phyloP scores from a whole-genome alignment of 2,888 invertebrate species.

The Tipula lateralis region DNA sequence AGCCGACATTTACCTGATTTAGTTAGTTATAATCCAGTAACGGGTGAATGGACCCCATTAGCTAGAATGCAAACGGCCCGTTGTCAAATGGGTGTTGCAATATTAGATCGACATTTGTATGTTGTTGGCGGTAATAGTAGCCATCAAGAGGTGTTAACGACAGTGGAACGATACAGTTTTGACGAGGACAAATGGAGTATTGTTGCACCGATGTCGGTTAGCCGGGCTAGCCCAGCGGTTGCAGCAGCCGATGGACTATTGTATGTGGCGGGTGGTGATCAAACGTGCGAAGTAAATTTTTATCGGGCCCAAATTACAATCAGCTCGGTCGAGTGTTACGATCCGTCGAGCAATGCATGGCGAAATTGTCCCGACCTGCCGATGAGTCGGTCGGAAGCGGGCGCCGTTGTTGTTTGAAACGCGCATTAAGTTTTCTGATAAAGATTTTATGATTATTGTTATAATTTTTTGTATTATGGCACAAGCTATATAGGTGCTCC shows the following conservation, averaged over 20 bases:
- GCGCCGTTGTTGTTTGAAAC: constrained; percentile 71
- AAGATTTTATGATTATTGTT: not conserved
- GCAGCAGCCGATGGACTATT: constrained; percentile 76
- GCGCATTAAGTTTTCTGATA: not conserved
- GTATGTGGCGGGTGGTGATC: constrained; percentile 82
- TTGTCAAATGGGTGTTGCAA: constrained; percentile 86
- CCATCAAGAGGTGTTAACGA: constrained; percentile 69
- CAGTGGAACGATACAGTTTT: constrained; percentile 64
- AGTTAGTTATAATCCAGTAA: constrained; percentile 73
- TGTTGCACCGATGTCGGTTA: constrained; percentile 66
- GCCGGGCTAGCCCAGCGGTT: constrained; percentile 78
- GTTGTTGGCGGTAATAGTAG: constrained; percentile 86
- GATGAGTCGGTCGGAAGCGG: constrained; percentile 80
- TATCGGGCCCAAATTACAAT: constrained; percentile 82
- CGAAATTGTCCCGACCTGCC: constrained; percentile 72
- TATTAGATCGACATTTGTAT: constrained; percentile 76
- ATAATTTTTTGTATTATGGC: not conserved
- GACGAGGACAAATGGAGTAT: constrained; percentile 65
- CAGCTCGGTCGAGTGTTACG: constrained; percentile 77
- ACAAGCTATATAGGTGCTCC: constrained; percentile 25
- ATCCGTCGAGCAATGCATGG: constrained; percentile 75
- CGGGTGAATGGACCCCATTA: constrained; percentile 72
- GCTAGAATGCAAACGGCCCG: constrained; percentile 75
- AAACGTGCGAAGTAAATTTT: constrained; percentile 73
- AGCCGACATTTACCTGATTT: constrained; percentile 75